Evolutionary conservation across 2,888 invertebrate genomes (phyloP).

Genomic region (Metopia argyrocephala): DNA sequence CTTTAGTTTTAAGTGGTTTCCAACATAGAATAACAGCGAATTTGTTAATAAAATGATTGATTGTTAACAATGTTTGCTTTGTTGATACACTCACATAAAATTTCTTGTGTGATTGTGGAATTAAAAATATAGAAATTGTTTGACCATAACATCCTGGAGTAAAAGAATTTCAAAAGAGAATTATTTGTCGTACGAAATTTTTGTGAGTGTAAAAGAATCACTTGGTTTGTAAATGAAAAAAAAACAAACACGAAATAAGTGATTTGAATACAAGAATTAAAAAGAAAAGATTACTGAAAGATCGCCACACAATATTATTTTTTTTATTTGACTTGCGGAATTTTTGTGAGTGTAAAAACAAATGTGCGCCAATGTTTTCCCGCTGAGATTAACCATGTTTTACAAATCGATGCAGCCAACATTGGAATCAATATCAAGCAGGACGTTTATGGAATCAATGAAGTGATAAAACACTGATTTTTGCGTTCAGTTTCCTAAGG

Average conservation of each 20-base stretch:
- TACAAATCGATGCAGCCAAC: background rate
- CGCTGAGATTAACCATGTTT: constrained; percentile 21
- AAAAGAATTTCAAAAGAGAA: too few relatives aligned
- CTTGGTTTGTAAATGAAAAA: too few relatives aligned
- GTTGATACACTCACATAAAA: constrained; percentile 18
- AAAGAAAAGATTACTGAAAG: too few relatives aligned
- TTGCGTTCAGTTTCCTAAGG: background rate
- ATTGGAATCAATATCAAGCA: background rate
- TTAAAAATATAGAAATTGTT: too few relatives aligned
- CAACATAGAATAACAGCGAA: constrained; percentile 25
- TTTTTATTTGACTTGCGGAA: too few relatives aligned
- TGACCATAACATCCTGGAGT: too few relatives aligned
- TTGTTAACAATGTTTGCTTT: constrained; percentile 14
- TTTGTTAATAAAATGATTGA: constrained; percentile 40
- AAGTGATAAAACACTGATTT: constrained; percentile 42
- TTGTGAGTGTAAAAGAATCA: too few relatives aligned
- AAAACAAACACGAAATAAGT: too few relatives aligned
- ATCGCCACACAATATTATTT: too few relatives aligned
- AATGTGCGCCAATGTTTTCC: constrained; percentile 16
- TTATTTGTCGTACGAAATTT: too few relatives aligned
- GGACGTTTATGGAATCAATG: background rate
- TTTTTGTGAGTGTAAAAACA: constrained; percentile 5
- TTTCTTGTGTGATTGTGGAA: background rate
- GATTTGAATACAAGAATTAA: too few relatives aligned
- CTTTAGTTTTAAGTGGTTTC: background rate